Conservation (phyloP, 2,113 vertebrate species). For the Gavia stellata region DNA sequence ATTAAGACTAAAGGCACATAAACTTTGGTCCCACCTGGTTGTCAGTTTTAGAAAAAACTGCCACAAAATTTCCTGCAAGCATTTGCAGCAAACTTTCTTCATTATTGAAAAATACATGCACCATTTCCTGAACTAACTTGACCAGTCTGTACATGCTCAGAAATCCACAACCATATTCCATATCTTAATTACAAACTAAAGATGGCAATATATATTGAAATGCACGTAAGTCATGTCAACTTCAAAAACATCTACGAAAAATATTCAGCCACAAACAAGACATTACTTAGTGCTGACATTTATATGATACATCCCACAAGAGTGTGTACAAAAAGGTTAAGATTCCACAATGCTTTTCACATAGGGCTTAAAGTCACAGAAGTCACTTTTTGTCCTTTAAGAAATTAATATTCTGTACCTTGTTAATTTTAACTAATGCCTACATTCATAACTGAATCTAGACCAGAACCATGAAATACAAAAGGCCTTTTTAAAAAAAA, state of each 20-base stretch:
- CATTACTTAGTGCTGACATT: conserved; percentile 84
- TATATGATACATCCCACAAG: conserved; percentile 80
- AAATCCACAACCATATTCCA: conserved; percentile 87
- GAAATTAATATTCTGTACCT: conserved; percentile 76
- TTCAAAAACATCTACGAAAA: conserved; percentile 85
- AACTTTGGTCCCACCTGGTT: conserved; percentile 98
- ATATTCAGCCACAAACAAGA: conserved; percentile 86
- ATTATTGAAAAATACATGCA: conserved; percentile 86
- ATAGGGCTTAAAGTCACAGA: conserved; percentile 73
- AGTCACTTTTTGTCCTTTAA: conserved; percentile 70
- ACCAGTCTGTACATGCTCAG: conserved; percentile 88
- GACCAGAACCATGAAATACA: conserved; percentile 75
- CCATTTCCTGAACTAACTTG: conserved; percentile 82
- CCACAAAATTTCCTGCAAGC: conserved; percentile 84
- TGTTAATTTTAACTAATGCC: conserved; percentile 77
- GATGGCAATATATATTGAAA: conserved; percentile 86
- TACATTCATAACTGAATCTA: conserved; percentile 80
- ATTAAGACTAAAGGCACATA: conserved; percentile 99
- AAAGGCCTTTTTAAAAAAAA: conserved; percentile 65
- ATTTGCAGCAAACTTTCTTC: conserved; percentile 77
- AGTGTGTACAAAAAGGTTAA: conserved; percentile 85
- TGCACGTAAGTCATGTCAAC: conserved; percentile 82
- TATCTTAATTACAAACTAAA: conserved; percentile 83
- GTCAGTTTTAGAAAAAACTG: conserved; percentile 87
- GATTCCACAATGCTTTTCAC: conserved; percentile 77